Conservation (phyloP, 2,113 vertebrate genomes). For the crab-eating macaque (Macaca fascicularis) region T2T-MFA8v1.1 NC_088381.1:148377001-148377500, state of each 20-base stretch:
- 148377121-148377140: not conserved
- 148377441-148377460: not conserved
- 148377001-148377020: not conserved
- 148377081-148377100: not conserved
- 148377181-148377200: not conserved
- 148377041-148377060: not conserved
- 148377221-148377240: not conserved
- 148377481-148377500: not conserved
- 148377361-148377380: not conserved
- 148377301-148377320: conserved; percentile 38
- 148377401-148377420: not conserved
- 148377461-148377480: not conserved
- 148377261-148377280: not conserved
- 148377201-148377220: not conserved
- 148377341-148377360: not conserved
- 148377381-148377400: not conserved
- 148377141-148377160: not conserved
- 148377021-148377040: conserved; percentile 17
- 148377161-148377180: not conserved
- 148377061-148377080: conserved; percentile 5
- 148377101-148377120: not conserved
- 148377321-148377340: conserved; percentile 19
- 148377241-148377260: not conserved
- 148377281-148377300: not conserved
- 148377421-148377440: not conserved